A percentile compares a stretch with the other conserved stretches of the same genome.
Conservation (phyloP, 2,797 vertebrate genomes). For the Dicrostonyx torquatus region DNA sequence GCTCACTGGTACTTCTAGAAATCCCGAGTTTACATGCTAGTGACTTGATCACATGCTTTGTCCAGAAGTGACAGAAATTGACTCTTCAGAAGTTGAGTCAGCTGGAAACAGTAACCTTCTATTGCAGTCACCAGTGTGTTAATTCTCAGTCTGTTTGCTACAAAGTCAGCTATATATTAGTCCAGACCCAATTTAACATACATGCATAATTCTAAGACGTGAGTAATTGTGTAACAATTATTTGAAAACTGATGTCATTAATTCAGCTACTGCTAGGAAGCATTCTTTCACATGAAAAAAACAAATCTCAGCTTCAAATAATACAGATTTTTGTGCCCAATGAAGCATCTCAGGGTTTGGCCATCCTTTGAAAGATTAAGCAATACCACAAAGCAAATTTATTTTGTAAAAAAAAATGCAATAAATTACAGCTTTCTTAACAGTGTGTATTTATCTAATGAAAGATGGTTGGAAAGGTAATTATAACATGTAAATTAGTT, state of each 20-base stretch:
- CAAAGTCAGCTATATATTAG: neutral
- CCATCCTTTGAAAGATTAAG: conserved; percentile 58
- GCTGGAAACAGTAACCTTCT: neutral
- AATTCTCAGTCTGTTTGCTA: neutral
- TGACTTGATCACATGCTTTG: neutral
- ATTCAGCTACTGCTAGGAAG: conserved; percentile 71
- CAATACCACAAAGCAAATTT: conserved; percentile 79
- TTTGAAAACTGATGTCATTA: conserved; percentile 72
- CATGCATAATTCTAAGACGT: conserved; percentile 28
- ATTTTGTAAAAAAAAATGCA: conserved; percentile 79
- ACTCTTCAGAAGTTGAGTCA: neutral
- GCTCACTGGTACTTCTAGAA: no score
- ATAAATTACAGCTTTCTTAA: conserved; percentile 81
- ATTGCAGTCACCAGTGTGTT: neutral
- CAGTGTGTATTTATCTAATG: conserved; percentile 82
- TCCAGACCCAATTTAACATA: conserved; percentile 30
- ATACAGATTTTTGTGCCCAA: conserved; percentile 78
- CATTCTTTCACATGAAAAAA: conserved; percentile 60
- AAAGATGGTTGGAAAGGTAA: conserved; percentile 84
- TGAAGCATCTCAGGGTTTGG: conserved; percentile 71
- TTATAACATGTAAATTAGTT: conserved; percentile 86
- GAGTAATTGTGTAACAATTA: conserved; percentile 17
- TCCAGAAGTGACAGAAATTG: neutral
- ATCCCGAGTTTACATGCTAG: neutral
- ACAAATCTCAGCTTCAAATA: conserved; percentile 60